These are phyloP conservation scores for Andricus quercusramuli DNA, from an alignment of 2,888 invertebrate species.

Conservation along the genomic window DNA sequence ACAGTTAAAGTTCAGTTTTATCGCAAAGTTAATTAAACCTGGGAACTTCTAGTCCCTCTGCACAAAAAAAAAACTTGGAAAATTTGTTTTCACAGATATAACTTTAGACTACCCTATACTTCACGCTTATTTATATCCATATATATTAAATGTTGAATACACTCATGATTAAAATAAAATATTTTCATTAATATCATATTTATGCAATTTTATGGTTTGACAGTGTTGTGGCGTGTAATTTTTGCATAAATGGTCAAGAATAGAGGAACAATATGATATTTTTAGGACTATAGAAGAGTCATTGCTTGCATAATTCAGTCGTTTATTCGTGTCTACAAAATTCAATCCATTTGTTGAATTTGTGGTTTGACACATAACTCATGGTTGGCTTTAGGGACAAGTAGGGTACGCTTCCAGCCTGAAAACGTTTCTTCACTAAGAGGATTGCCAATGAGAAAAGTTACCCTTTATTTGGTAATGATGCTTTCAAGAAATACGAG, in stretches of 20 bases:
- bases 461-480: constrained; percentile 26
- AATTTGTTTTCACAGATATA: no score
- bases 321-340: not conserved
- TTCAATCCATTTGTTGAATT: constrained; percentile 26
- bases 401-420: constrained; percentile 1
- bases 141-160: no score
- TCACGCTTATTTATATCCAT: no score
- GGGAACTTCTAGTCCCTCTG: no score
- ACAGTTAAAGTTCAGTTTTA: no score
- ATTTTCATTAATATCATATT: no score
- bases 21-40: no score
- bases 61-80: no score
- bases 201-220: no score
- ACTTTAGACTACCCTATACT: no score
- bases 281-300: not conserved
- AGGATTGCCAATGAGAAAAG: constrained; percentile 31
- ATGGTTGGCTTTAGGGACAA: constrained; percentile 22
- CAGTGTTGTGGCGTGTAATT: not conserved
- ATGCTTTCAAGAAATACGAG: constrained; percentile 16
- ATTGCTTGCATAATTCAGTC: not conserved
- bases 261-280: constrained; percentile 10
- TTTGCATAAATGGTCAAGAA: not conserved
- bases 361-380: constrained; percentile 7
- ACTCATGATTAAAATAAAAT: no score
- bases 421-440: constrained; percentile 27